phyloP scores from a whole-genome alignment of 2,113 vertebrate species.

The Centropus unirufus region DNA sequence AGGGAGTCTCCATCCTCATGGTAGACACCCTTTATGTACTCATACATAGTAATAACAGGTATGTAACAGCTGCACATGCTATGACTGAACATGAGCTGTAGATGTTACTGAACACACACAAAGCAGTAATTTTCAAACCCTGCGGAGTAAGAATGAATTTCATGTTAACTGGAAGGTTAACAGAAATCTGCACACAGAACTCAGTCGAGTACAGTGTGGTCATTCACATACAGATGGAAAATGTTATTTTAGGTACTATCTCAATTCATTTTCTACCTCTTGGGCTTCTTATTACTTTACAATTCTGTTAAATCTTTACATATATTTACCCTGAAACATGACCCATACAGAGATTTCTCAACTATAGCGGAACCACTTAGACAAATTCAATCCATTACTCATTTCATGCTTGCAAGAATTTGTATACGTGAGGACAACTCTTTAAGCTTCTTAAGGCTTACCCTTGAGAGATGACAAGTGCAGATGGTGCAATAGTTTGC shows the following conservation, averaged over 20 bases:
- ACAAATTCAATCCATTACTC: background rate
- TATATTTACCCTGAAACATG: background rate
- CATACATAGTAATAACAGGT: too few relatives aligned
- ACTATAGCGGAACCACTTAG: background rate
- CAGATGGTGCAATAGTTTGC: background rate
- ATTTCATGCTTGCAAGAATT: background rate
- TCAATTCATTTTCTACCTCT: background rate
- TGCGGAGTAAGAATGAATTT: background rate
- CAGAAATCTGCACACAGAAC: background rate
- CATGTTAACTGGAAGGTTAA: background rate
- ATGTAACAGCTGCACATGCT: fast-evolving
- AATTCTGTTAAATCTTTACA: background rate
- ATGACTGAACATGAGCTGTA: background rate
- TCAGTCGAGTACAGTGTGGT: background rate
- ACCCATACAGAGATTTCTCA: background rate
- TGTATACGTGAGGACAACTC: background rate
- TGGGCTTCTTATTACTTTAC: background rate
- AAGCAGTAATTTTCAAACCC: background rate
- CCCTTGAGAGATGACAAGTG: background rate
- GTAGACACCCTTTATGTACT: too few relatives aligned
- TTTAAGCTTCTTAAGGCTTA: background rate
- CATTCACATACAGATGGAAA: background rate
- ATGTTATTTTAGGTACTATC: background rate
- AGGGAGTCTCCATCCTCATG: too few relatives aligned
- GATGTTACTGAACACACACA: background rate